Percentiles rank a stretch among this genome's conserved stretches.
phyloP scores from a whole-genome alignment of 2,797 vertebrate species.

The Typhlichthys subterraneus region DNA sequence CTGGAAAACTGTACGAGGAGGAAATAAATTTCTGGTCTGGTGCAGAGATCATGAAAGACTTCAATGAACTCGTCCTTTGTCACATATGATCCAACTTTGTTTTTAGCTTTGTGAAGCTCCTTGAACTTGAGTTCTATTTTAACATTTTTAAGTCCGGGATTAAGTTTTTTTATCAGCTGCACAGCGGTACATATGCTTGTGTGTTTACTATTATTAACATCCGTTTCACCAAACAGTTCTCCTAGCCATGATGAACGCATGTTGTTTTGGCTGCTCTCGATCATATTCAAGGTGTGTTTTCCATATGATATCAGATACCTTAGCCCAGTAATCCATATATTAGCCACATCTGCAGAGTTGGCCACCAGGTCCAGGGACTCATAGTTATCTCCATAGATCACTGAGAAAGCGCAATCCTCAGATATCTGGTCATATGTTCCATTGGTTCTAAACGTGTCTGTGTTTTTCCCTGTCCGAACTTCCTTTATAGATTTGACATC shows the following conservation, averaged over 20 bases:
- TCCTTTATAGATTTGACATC: constrained; percentile 96
- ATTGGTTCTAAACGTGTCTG: constrained; percentile 96
- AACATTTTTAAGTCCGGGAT: constrained; percentile 91
- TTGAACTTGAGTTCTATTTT: constrained; percentile 98
- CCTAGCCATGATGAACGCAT: constrained; percentile 96
- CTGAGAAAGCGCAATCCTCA: constrained; percentile 95
- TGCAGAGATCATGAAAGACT: constrained; percentile 98
- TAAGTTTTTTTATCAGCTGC: constrained; percentile 90
- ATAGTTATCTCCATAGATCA: constrained; percentile 96
- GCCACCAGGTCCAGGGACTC: constrained; percentile 97
- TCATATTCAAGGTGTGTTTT: constrained; percentile 95
- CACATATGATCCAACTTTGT: constrained; percentile 85
- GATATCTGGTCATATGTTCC: constrained; percentile 98
- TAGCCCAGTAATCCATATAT: constrained; percentile 97
- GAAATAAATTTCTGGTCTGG: constrained; percentile 98
- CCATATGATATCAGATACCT: constrained; percentile 97
- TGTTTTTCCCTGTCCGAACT: constrained; percentile 96
- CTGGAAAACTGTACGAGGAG: constrained; percentile 99
- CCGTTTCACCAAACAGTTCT: constrained; percentile 87
- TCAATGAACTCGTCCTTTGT: constrained; percentile 94
- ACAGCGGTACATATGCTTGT: constrained; percentile 87
- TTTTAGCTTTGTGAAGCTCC: constrained; percentile 93
- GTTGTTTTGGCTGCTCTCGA: constrained; percentile 93
- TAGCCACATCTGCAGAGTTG: constrained; percentile 94
- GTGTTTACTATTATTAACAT: constrained; percentile 80